Evolutionary conservation across 2,113 vertebrate species (phyloP), one percentile per base, ranked within the genome.

Genomic region (Diglossa brunneiventris): DNA sequence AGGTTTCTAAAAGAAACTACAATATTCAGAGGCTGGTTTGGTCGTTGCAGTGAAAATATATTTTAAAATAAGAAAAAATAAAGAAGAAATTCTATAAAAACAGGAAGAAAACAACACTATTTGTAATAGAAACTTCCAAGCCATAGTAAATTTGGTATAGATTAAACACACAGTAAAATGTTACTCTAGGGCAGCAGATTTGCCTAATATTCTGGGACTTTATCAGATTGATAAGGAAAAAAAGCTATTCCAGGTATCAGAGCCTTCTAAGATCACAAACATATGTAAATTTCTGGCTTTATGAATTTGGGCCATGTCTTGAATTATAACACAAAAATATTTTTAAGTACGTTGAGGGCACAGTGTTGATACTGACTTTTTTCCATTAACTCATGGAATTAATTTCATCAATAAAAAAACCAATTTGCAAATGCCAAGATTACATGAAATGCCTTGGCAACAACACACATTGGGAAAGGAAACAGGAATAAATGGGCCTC

Each of bases 1-100:
- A 91, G 41, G 26, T 89, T 93, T 89, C 55, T 78, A 84, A 84
- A 95, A 74, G 44, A 84, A 95, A 84, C n/a, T 70, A 28, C 35
- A 67, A 67, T 23, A 78, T 59, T 84, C 66, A 55, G 37, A 42
- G 50, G 28, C 26, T 69, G 64, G 11, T 66, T 70, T 58, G 50
- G 42, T 44, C 52, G 46, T 12, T 42, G 56, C 26, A 63, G 56
- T 26, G 30, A 73, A 69, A 81, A 12, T 37, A 2, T 33, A 39
- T 26, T 69, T 93, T 77, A 31, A 89, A 75, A 58, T 11, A 20
- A 66, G 10, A 78, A 92, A 58, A 61, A 37, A 1, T 18, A 55
- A 1, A 55, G 7, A 42, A 73, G 9, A 81, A 89, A 67, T 6
- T 13, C 10, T 28, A 17, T 39, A 44, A 53, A 88, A 75, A 41